Evolutionary conservation across 1,140 invertebrate species (phyloP), one percentile per base, ranked within the genome.

Genomic region (Melanaphis sacchari): DNA sequence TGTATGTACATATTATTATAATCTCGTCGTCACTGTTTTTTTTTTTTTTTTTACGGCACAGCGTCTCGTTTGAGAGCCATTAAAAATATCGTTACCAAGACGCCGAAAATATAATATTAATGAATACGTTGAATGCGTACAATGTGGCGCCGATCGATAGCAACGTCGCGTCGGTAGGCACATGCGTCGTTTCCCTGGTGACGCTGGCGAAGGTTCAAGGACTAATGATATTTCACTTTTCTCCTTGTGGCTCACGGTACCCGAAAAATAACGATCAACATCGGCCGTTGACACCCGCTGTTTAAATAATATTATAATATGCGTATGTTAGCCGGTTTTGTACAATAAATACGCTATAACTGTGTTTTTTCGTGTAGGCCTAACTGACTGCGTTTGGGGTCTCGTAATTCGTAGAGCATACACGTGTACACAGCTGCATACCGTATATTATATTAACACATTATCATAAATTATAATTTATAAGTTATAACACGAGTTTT

Each of bases 241-340:
- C n/a, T n/a, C 59, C 59, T n/a, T n/a, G 31, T n/a, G 31, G 59
- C 31, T 76, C 59, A 4, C 4, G 11, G 5, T 76, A 76, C 59
- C 59, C 59, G n/a, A 76, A 76, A 66, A 76, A 76, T 76, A 76
- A 76, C 59, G 59, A 76, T 76, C 59, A n/a, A n/a, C 59, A n/a
- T 11, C 15, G 59, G 59, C 15, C 15, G n/a, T n/a, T n/a, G 59
- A 66, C 59, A n/a, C 31, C 54, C 59, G 59, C 59, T 6, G n/a
- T n/a, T 15, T 5, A n/a, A 76, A 76, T 76, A 76, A n/a, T n/a
- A n/a, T 76, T 76, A n/a, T 76, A 36, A 1, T 49, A n/a, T n/a
- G n/a, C 59, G 4, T n/a, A 18, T 11, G 59, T n/a, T 0, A 4
- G 31, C 59, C 31, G 31, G 31, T n/a, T n/a, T 66, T n/a, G 31